Evolutionary conservation across 2,113 vertebrate species (phyloP), one percentile per base, ranked within the genome.

Genomic region (Pachycephala philippinensis): DNA sequence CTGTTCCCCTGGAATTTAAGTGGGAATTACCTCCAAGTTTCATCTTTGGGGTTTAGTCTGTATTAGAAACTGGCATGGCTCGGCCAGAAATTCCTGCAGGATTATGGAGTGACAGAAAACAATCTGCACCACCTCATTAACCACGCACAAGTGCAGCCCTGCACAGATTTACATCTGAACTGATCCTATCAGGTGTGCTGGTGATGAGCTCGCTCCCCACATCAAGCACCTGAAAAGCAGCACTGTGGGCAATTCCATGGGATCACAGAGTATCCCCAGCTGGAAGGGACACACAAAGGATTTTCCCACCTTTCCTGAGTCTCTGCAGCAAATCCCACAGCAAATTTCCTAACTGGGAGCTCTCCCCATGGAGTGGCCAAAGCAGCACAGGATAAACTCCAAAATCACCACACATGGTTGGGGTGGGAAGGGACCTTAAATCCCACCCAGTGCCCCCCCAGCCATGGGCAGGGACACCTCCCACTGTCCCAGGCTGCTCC

Each of bases 391-490:
- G 44, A 13, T 26, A 6, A 1, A 27, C 35, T 37, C 53, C 49
- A n/a, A 39, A 77, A 84, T 26, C 42, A 30, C 20, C 37, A 26
- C 52, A 42, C 31, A 8, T 2, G 6, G n/a, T 31, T 76, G 15
- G 54, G 30, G 14, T 5, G 1, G 45, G 30, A 22, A 68, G 17
- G 69, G n/a, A 68, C 2, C 11, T 40, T 2, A 23, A 31, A 54
- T 1, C 11, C 1, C 63, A 9, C 0, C 39, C 45, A 11, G 6
- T 1, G 0, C 12, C 60, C 52, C 2, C 21, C 26, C 17, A 13
- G 26, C 30, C 17, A 15, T 2, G 18, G 17, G 18, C 59, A 89
- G 77, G 77, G 45, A 53, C 78, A 12, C 11, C 7, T 75, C 0
- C 74, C 69, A 26, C 24, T 15, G 2, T 5, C 19, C 60, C 69